Percentiles rank a stretch among this genome's conserved stretches.
Conservation (phyloP, 1,140 invertebrate species). For the Pseudomyrmex flavicornis region DNA sequence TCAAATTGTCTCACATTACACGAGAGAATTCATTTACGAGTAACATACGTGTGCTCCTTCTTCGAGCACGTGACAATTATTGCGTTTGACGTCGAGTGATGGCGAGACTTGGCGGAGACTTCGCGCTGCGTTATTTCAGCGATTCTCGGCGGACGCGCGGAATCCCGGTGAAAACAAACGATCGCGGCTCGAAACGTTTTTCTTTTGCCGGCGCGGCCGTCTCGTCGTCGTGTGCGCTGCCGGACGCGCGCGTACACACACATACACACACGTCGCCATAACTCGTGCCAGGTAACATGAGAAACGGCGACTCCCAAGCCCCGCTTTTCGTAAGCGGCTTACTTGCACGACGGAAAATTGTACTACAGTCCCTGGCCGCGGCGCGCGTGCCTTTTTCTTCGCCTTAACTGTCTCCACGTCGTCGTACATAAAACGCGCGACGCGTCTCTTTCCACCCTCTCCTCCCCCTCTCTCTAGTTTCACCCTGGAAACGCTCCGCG, state of each 20-base stretch:
- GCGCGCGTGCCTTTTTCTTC: conserved; percentile 63
- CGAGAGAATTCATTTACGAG: conserved; percentile 8
- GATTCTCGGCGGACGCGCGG: conserved; percentile 44
- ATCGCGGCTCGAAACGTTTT: conserved; percentile 63
- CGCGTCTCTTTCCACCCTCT: neutral
- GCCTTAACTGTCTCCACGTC: conserved; percentile 65
- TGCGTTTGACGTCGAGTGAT: neutral
- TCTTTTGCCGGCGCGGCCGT: conserved; percentile 54
- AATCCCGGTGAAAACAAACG: conserved; percentile 71
- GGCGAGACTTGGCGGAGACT: neutral
- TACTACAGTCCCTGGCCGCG: conserved; percentile 60
- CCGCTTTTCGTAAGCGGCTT: conserved; percentile 80
- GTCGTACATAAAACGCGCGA: conserved; percentile 55
- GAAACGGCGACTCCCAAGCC: conserved; percentile 73
- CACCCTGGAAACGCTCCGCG: conserved; percentile 24
- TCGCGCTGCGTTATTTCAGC: conserved; percentile 15
- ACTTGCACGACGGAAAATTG: conserved; percentile 77
- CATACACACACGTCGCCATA: conserved; percentile 73
- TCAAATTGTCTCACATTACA: neutral
- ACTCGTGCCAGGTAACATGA: conserved; percentile 74
- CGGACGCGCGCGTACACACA: conserved; percentile 29
- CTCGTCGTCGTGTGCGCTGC: conserved; percentile 35
- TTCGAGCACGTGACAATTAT: neutral
- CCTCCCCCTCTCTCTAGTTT: neutral
- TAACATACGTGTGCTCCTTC: too few species aligned